Conservation (phyloP, 1,140 invertebrate genomes). For the Zaprionus vittiger region DNA sequence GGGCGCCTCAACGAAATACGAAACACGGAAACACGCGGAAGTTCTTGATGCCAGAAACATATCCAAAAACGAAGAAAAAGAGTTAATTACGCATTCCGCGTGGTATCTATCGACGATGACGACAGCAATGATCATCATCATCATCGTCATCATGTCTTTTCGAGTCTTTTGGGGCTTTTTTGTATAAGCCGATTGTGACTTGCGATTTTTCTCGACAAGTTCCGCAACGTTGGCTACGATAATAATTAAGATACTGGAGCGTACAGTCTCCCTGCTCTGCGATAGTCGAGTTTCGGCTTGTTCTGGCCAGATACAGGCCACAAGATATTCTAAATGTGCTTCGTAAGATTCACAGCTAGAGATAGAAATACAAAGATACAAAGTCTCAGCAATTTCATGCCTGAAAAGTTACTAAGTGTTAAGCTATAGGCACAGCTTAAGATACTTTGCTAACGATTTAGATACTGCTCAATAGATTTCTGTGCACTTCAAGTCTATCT, state of each 20-base stretch:
- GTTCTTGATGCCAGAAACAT: conserved; percentile 22
- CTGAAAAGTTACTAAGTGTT: not conserved
- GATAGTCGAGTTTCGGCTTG: conserved; percentile 17
- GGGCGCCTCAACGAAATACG: conserved; percentile 19
- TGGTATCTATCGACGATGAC: conserved; percentile 13
- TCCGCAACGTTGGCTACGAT: conserved; percentile 64
- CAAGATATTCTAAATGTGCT: not conserved
- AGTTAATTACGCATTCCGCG: conserved; percentile 18
- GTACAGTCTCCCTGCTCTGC: conserved; percentile 25
- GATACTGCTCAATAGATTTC: not conserved
- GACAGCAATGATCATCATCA: not conserved
- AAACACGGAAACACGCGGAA: conserved; percentile 53
- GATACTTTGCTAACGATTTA: not conserved
- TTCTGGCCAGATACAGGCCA: conserved; percentile 6
- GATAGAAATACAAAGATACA: not conserved
- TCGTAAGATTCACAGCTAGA: not conserved
- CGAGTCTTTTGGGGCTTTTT: not conserved
- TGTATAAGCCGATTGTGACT: conserved; percentile 47
- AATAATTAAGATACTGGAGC: conserved; percentile 68
- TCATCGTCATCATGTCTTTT: conserved; percentile 1
- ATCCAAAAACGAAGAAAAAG: conserved; percentile 1
- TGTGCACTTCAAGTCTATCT: too few relatives aligned
- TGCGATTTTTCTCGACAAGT: conserved; percentile 52
- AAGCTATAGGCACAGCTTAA: too few relatives aligned
- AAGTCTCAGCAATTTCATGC: not conserved